A percentile compares a stretch with the other conserved stretches of the same genome.
These are phyloP conservation scores for Pleuronectes platessa DNA, from an alignment of 2,113 vertebrate genomes.

Conservation along the genomic window DNA sequence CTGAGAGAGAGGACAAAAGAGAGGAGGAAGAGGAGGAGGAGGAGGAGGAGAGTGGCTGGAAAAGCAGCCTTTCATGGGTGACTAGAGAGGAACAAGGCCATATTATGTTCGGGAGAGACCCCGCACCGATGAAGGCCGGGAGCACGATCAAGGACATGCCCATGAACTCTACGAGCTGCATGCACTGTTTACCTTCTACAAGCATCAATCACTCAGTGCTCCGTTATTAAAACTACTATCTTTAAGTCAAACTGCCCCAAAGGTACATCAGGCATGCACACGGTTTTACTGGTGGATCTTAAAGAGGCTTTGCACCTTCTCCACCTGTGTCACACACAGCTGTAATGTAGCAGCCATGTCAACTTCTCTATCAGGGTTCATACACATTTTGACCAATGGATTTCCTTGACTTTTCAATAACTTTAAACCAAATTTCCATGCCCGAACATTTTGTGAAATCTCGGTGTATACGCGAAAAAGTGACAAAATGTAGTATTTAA, in stretches of 20 bases:
- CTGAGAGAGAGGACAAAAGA: conserved; percentile 21
- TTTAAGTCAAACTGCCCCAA: conserved; percentile 9
- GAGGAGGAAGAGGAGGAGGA: conserved; percentile 21
- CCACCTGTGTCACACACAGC: conserved; percentile 10
- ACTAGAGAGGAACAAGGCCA: conserved; percentile 71
- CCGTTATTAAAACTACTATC: conserved; percentile 45
- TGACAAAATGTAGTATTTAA: too few species aligned
- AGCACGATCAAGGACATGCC: conserved; percentile 50
- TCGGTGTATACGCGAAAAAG: too few species aligned
- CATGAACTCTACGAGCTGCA: conserved; percentile 11
- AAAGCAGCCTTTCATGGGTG: conserved; percentile 70
- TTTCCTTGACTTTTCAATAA: too few species aligned
- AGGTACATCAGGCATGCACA: conserved; percentile 26
- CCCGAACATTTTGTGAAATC: too few species aligned
- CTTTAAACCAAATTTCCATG: too few species aligned
- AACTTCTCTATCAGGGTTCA: too few species aligned
- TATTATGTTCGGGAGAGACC: conserved; percentile 63
- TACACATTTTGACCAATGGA: too few species aligned
- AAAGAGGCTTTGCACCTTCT: conserved; percentile 9
- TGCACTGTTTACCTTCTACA: conserved; percentile 35
- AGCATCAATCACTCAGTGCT: conserved; percentile 29
- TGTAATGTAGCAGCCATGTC: not conserved
- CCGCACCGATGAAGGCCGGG: conserved; percentile 46
- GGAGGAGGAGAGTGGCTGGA: conserved; percentile 57
- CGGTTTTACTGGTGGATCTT: not conserved